A percentile compares a stretch with the other conserved stretches of the same genome.
Conservation (phyloP, 2,888 invertebrate genomes). For the Metellina segmentata region DNA sequence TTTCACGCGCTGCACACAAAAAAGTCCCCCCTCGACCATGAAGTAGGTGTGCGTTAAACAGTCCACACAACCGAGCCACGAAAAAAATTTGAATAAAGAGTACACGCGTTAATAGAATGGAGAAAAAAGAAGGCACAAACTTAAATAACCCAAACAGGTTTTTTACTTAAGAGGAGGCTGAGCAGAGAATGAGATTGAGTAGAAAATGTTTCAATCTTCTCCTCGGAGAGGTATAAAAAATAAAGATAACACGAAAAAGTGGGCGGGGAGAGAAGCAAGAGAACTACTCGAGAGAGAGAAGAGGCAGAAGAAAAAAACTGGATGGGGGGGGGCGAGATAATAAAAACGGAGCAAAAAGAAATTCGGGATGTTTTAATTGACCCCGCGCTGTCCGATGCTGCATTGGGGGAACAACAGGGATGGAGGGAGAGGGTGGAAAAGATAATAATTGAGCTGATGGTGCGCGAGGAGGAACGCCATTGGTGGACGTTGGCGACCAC, state of each 20-base stretch:
- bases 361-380: constrained; percentile 75
- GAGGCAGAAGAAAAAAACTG: not conserved
- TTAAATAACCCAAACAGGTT: constrained; percentile 66
- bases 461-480: constrained; percentile 56
- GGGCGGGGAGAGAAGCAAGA: constrained; percentile 5
- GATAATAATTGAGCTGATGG: constrained; percentile 56
- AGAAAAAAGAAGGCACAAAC: constrained; percentile 3
- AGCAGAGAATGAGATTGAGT: constrained; percentile 47
- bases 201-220: constrained; percentile 76
- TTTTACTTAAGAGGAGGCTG: not conserved
- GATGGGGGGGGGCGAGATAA: constrained; percentile 22
- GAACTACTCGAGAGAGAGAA: not conserved
- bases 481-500: constrained; percentile 72
- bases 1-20: constrained; percentile 31
- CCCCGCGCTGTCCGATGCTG: constrained; percentile 54
- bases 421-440: constrained; percentile 22
- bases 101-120: constrained; percentile 44
- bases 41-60: not conserved
- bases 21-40: constrained; percentile 25
- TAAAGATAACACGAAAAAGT: constrained; percentile 34
- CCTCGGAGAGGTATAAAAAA: not conserved
- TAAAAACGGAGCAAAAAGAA: constrained; percentile 64
- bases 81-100: constrained; percentile 25
- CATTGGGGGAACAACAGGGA: not conserved
- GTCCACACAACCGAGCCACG: not conserved